Evolutionary conservation across 2,797 vertebrate genomes (phyloP).

Genomic region (Falco cherrug): DNA sequence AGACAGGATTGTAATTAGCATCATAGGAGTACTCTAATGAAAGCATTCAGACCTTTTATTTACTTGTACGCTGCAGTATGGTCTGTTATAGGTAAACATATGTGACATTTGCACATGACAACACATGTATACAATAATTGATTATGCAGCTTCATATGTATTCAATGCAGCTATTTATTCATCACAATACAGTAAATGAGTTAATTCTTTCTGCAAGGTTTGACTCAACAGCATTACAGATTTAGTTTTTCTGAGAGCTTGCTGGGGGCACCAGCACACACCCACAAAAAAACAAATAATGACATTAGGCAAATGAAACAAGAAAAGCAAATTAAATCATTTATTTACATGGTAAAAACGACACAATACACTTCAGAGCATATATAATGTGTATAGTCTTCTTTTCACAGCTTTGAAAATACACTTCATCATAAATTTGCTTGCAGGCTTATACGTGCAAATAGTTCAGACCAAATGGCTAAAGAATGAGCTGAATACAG

Average conservation of each 20-base stretch:
- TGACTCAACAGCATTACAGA: not conserved
- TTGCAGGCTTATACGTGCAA: not conserved
- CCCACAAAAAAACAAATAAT: not conserved
- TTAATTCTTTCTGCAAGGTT: not conserved
- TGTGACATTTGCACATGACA: not conserved
- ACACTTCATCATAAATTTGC: not conserved
- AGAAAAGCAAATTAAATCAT: not conserved
- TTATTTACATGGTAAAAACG: not conserved
- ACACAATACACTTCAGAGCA: not conserved
- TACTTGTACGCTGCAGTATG: not conserved
- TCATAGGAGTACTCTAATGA: not conserved
- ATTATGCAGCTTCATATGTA: not conserved
- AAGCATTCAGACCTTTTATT: not conserved
- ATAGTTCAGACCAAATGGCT: not conserved
- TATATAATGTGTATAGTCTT: not conserved
- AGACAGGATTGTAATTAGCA: not conserved
- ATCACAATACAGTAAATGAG: not conserved
- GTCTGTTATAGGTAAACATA: not conserved
- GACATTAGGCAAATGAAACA: not conserved
- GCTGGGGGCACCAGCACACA: slow-evolving; percentile 49
- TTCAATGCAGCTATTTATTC: not conserved
- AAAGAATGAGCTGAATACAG: not conserved
- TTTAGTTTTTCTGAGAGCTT: slow-evolving; percentile 41
- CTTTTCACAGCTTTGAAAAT: slow-evolving; percentile 21
- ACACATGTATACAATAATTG: not conserved